Conservation (phyloP, 2,888 invertebrate species). For the Leucophora obtusa region DNA sequence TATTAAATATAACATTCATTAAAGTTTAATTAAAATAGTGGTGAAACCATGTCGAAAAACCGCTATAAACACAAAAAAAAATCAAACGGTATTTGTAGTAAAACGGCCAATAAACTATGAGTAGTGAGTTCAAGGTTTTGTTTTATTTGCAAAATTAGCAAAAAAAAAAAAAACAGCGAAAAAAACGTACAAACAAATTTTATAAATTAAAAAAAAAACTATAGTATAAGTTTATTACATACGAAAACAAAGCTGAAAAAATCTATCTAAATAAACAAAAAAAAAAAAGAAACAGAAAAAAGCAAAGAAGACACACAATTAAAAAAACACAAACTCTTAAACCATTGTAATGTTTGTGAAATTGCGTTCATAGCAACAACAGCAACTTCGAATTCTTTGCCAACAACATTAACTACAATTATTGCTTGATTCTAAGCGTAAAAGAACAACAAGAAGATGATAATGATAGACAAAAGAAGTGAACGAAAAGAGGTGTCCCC, state of each 20-base stretch:
- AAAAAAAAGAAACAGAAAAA: background rate
- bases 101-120: slow-evolving; percentile 76
- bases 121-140: slow-evolving; percentile 75
- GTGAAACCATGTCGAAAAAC: slow-evolving; percentile 61
- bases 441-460: background rate
- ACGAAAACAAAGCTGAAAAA: slow-evolving; percentile 25
- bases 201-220: slow-evolving; percentile 22
- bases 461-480: slow-evolving; percentile 6
- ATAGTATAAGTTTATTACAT: slow-evolving; percentile 31
- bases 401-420: slow-evolving; percentile 19
- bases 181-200: slow-evolving; percentile 17
- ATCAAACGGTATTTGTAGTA: slow-evolving; percentile 76
- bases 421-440: slow-evolving; percentile 15
- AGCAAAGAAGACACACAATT: slow-evolving; percentile 31
- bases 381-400: slow-evolving; percentile 1
- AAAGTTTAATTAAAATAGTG: slow-evolving; percentile 1
- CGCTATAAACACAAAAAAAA: slow-evolving; percentile 38
- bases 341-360: slow-evolving; percentile 46
- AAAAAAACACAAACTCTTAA: slow-evolving; percentile 30
- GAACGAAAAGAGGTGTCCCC: slow-evolving; percentile 27
- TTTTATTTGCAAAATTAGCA: slow-evolving; percentile 38
- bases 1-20: slow-evolving; percentile 7
- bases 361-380: slow-evolving; percentile 33
- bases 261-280: no score
- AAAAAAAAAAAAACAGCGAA: slow-evolving; percentile 11